Conservation (phyloP, 53 echinoderm and acorn worm genomes). For the Zoroaster sp. region DNA sequence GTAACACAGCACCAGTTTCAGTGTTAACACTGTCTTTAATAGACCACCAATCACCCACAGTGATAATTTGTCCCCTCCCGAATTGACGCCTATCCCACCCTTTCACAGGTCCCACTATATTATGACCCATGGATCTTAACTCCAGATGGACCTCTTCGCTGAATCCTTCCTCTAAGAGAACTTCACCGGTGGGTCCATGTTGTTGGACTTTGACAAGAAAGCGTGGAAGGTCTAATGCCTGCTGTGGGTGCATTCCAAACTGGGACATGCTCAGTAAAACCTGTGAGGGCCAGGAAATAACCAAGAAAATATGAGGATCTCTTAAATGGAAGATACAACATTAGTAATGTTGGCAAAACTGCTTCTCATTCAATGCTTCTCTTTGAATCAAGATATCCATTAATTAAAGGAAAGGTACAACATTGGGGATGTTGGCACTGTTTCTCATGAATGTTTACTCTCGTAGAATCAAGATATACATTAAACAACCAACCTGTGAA, state of each 20-base stretch:
- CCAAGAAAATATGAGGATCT: no score
- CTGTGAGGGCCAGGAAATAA: no score
- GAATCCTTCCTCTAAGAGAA: constrained; percentile 73
- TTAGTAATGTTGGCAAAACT: no score
- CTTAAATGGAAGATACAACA: no score
- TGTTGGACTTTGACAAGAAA: constrained; percentile 52
- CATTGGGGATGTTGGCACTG: no score
- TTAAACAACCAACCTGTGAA: no score
- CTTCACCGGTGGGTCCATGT: constrained; percentile 30
- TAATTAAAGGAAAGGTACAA: no score
- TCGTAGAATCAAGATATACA: no score
- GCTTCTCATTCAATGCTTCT: no score
- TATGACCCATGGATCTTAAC: constrained; percentile 68
- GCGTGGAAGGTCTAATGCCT: constrained; percentile 74
- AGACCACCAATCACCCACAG: constrained; percentile 73
- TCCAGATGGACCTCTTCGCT: constrained; percentile 29
- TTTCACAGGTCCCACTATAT: constrained; percentile 55
- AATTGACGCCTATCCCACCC: constrained; percentile 62
- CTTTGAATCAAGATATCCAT: no score
- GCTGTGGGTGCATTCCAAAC: constrained; percentile 88
- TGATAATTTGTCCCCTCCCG: constrained; percentile 87
- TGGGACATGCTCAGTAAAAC: constrained; percentile 80
- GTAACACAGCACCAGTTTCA: neutral
- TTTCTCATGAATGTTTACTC: no score
- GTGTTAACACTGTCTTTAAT: neutral